These are phyloP conservation scores for Ianthella basta DNA, from an alignment of 37 sponge, comb jelly and placozoan species.

Conservation along the genomic window DNA sequence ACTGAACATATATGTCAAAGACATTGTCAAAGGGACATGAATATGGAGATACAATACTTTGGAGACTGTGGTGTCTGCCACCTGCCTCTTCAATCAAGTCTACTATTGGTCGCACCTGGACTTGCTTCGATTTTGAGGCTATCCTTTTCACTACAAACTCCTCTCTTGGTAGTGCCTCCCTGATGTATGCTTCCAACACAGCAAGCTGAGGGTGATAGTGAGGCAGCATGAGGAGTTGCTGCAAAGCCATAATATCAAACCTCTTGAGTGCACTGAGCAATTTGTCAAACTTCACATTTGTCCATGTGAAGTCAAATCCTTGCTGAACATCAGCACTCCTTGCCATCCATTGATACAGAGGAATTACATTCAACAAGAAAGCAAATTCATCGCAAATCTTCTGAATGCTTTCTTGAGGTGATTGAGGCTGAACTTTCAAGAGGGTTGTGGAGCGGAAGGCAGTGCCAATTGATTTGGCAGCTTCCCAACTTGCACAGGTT, in stretches of 20 bases:
- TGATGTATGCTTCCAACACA: constrained; percentile 8
- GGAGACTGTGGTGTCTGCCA: neutral
- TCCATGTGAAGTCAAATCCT: no score
- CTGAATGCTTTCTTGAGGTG: neutral
- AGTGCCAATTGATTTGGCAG: constrained; percentile 33
- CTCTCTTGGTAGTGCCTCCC: neutral
- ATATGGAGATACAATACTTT: neutral
- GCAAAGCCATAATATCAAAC: neutral
- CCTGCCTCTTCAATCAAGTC: no score
- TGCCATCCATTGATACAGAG: no score
- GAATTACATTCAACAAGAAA: no score
- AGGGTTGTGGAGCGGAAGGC: constrained; percentile 29
- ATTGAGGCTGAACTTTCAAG: constrained; percentile 1
- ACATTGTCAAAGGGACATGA: constrained; percentile 18
- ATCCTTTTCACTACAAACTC: constrained; percentile 24
- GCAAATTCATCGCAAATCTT: neutral
- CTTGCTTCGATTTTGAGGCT: neutral
- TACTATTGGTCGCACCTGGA: neutral
- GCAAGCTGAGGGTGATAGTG: neutral
- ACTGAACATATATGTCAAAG: constrained; percentile 14
- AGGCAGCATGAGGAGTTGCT: constrained; percentile 3
- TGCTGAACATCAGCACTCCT: no score
- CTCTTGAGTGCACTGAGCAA: no score
- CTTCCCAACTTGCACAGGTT: constrained; percentile 56
- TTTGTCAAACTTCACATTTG: no score